Evolutionary conservation across 2,888 invertebrate genomes (phyloP).

Genomic region (Arctia plantaginis): DNA sequence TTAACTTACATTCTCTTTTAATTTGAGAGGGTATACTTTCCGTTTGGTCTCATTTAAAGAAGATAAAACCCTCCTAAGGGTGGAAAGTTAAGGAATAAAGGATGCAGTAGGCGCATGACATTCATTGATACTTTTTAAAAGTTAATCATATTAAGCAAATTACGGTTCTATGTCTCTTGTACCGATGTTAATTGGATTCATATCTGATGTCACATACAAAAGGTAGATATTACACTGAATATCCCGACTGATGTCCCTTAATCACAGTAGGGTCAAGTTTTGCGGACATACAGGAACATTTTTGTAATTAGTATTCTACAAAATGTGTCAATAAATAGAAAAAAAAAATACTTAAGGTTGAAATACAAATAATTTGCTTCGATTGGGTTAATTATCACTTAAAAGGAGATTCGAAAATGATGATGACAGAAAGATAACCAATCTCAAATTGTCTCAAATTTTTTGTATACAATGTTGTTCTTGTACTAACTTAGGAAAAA

Average conservation of each 20-base stretch:
- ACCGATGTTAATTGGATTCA: neutral
- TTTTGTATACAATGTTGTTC: slow-evolving; percentile 24
- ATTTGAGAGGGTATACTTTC: neutral
- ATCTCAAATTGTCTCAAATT: slow-evolving; percentile 28
- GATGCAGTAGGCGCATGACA: too few relatives aligned
- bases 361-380: too few relatives aligned
- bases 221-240: neutral
- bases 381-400: too few relatives aligned
- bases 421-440: slow-evolving; percentile 22
- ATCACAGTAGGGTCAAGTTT: neutral
- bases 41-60: too few relatives aligned
- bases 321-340: too few relatives aligned
- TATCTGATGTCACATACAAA: neutral
- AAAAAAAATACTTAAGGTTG: too few relatives aligned
- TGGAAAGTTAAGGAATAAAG: neutral
- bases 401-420: too few relatives aligned
- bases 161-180: neutral
- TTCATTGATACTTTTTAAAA: too few relatives aligned
- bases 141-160: too few relatives aligned
- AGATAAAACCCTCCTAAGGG: too few relatives aligned
- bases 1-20: neutral
- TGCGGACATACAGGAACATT: neutral
- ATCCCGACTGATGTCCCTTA: neutral
- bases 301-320: too few relatives aligned
- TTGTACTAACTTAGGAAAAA: slow-evolving; percentile 29